Percentiles rank a stretch among this genome's conserved stretches.
Evolutionary conservation across 2,888 invertebrate species (phyloP).

Genomic region (Lacanobia oleracea): DNA sequence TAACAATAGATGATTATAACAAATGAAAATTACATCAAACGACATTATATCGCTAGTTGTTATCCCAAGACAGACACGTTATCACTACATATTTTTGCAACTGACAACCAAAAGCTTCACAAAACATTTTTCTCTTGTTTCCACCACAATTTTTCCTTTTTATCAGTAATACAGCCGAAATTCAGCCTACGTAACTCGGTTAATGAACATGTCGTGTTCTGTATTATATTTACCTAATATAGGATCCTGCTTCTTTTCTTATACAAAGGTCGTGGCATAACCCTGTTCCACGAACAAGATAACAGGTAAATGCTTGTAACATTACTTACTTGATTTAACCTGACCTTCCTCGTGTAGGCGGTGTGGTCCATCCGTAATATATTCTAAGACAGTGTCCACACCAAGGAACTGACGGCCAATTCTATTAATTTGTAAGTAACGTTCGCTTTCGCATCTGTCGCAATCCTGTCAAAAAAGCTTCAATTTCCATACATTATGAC

Average conservation of each 20-base stretch:
- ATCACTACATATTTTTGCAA: neutral
- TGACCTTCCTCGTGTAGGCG: neutral
- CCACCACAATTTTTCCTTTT: constrained; percentile 14
- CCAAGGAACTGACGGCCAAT: too few species aligned
- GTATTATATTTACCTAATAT: constrained; percentile 23
- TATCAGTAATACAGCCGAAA: constrained; percentile 9
- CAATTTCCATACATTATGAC: too few species aligned
- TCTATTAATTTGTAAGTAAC: too few species aligned
- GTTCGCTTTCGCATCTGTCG: too few species aligned
- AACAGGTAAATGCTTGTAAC: constrained; percentile 28
- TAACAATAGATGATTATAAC: too few species aligned
- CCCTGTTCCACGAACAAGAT: constrained; percentile 12
- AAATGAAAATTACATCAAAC: too few species aligned
- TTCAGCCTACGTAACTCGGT: constrained; percentile 21
- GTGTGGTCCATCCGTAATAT: neutral
- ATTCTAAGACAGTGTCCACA: neutral
- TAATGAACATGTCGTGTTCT: constrained; percentile 39
- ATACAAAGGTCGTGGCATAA: constrained; percentile 10
- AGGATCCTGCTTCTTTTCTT: constrained; percentile 25
- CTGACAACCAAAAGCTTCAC: neutral
- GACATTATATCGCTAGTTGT: too few species aligned
- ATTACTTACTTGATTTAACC: constrained; percentile 21
- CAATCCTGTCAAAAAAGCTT: too few species aligned
- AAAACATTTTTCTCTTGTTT: neutral
- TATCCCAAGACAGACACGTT: neutral